These are phyloP conservation scores for Frankliniella fusca DNA, from an alignment of 2,888 invertebrate genomes.

Conservation along the genomic window DNA sequence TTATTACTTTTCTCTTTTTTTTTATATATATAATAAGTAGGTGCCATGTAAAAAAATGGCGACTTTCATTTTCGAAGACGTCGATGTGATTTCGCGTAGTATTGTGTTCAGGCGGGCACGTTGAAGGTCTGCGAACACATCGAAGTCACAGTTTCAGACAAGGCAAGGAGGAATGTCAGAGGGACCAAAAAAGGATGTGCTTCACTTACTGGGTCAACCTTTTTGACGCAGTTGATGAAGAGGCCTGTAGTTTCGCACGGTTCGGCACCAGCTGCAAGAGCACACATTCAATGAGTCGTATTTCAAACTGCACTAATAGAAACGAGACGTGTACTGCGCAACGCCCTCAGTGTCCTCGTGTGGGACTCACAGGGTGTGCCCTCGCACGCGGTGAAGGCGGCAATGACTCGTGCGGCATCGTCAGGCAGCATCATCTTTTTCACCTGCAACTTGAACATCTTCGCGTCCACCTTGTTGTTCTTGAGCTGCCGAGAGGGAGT, in stretches of 20 bases:
- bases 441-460: conserved; percentile 5
- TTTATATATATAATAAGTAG: too few species aligned
- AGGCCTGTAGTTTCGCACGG: not conserved
- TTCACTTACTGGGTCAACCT: not conserved
- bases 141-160: too few species aligned
- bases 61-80: too few species aligned
- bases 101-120: not conserved
- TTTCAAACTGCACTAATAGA: too few species aligned
- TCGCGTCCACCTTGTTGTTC: conserved; percentile 4
- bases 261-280: not conserved
- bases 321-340: too few species aligned
- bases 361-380: not conserved
- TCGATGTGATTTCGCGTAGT: too few species aligned
- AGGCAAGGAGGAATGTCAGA: too few species aligned
- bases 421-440: conserved; percentile 5
- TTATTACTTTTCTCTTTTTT: too few species aligned
- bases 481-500: conserved; percentile 1
- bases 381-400: conserved; percentile 3
- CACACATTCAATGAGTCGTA: not conserved
- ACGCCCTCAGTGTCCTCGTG: too few species aligned
- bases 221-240: conserved; percentile 3
- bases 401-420: not conserved
- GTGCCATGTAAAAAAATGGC: too few species aligned
- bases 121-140: not conserved
- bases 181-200: too few species aligned